A percentile compares a stretch with the other conserved stretches of the same genome.
These are phyloP conservation scores for Leucophenga varia DNA, from an alignment of 1,140 invertebrate species.

Conservation along the genomic window DNA sequence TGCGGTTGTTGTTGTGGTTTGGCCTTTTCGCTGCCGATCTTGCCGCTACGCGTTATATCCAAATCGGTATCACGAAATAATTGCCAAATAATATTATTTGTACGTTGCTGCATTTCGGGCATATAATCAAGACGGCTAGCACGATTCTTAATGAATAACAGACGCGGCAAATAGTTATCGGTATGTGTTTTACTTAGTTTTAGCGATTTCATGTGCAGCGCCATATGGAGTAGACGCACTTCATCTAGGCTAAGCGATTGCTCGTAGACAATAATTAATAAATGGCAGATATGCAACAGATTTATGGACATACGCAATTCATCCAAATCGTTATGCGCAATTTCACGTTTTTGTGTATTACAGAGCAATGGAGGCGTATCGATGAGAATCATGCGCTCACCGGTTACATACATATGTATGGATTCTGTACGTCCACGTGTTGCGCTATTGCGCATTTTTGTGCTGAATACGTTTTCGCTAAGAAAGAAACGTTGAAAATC, in stretches of 20 bases:
- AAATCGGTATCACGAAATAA: conserved; percentile 2
- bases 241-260: conserved; percentile 72
- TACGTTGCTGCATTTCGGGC: conserved; percentile 5
- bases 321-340: conserved; percentile 59
- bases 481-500: too few species aligned
- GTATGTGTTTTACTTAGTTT: conserved; percentile 29
- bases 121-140: conserved; percentile 35
- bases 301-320: conserved; percentile 80
- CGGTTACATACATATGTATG: conserved; percentile 62
- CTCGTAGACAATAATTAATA: conserved; percentile 82
- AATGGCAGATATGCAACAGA: conserved; percentile 85
- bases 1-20: too few species aligned
- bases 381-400: conserved; percentile 64
- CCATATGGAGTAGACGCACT: conserved; percentile 43
- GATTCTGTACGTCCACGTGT: conserved; percentile 35
- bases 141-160: conserved; percentile 45
- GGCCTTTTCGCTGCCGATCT: too few species aligned
- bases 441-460: conserved; percentile 1
- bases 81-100: too few species aligned
- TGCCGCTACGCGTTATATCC: too few species aligned
- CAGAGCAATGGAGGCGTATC: conserved; percentile 61
- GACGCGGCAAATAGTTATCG: conserved; percentile 37
- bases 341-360: conserved; percentile 20
- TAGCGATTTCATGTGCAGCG: conserved; percentile 36
- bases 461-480: too few species aligned